Base-by-base conservation (phyloP, 1,140 invertebrate species). In the Hypothenemus hampei region DNA sequence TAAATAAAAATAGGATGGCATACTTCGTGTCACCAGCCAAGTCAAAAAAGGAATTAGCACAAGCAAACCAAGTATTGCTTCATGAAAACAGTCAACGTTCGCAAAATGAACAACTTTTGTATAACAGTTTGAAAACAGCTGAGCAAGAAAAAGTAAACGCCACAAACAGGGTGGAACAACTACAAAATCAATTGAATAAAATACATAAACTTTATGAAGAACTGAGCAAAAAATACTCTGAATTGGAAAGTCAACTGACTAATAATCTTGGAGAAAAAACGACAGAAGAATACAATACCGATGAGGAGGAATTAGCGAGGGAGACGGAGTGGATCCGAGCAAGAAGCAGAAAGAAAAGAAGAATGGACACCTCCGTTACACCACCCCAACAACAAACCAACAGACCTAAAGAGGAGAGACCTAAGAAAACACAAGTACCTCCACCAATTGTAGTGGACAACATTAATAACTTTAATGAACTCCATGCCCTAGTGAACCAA, bases 51-150 rank as follows among this genome's bases (percentile, higher is more conserved):
- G n/a, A n/a, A n/a, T n/a, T n/a, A n/a, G n/a, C n/a, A n/a, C n/a
- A n/a, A n/a, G n/a, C n/a, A n/a, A n/a, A n/a, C n/a, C n/a, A n/a
- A n/a, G n/a, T 29, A 29, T 43, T 43, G 21, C 11, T 43, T 20
- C 19, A 43, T 7, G 20, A 43, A 43, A 43, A 43, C 21, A 19
- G 4, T 21, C 40, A 43, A 43, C 40, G 13, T 43, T 22, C 19
- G 20, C 40, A 24, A 43, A 43, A 43, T 43, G 40, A 43, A 43
- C 40, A 43, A 15, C 13, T 87, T 85, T 88, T 31, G 7, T 35
- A 47, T 33, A 47, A 52, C 21, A 52, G 37, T 16, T 72, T 70
- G 67, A 63, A 55, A 31, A 39, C 19, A 52, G 10, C 49, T 7
- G 37, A 54, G 29, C 3, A 36, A 23, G 52, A 48, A 13, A 57